phyloP scores from a whole-genome alignment of 2,888 invertebrate species.

The Cybosia mesomella region DNA sequence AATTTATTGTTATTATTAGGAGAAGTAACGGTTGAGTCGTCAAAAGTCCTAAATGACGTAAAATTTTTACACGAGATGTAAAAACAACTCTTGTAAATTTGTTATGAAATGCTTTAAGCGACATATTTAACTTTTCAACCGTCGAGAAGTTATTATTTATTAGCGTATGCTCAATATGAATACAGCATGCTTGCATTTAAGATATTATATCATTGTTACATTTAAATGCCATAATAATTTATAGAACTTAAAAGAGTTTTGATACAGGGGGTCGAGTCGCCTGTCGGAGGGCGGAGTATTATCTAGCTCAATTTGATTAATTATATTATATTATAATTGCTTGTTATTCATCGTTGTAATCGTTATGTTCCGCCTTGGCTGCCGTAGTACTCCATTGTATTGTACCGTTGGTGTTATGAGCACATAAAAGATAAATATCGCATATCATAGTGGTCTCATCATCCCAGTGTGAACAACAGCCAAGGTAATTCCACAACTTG shows the following conservation, averaged over 20 bases:
- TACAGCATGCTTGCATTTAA: slow-evolving; percentile 25
- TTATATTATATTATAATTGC: slow-evolving; percentile 75
- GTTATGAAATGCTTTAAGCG: slow-evolving; percentile 3
- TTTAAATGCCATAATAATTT: slow-evolving; percentile 17
- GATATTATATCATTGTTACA: slow-evolving; percentile 13
- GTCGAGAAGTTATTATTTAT: not conserved
- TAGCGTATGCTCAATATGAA: not conserved
- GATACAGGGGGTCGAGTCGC: slow-evolving; percentile 48
- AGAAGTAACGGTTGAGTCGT: not conserved
- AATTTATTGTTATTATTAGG: slow-evolving; percentile 7
- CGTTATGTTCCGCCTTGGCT: slow-evolving; percentile 58
- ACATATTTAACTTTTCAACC: not conserved
- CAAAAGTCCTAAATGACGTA: not conserved
- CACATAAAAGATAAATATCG: slow-evolving; percentile 52
- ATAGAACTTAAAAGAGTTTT: slow-evolving; percentile 22
- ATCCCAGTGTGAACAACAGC: slow-evolving; percentile 44
- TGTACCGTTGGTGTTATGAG: slow-evolving; percentile 46
- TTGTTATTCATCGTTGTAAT: slow-evolving; percentile 75
- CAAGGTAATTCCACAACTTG: slow-evolving; percentile 49
- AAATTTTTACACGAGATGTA: not conserved
- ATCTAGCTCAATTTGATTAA: slow-evolving; percentile 84
- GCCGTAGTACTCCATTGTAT: slow-evolving; percentile 36
- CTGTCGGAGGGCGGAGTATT: slow-evolving; percentile 63
- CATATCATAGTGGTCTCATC: slow-evolving; percentile 49
- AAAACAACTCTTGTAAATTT: not conserved